A percentile compares a stretch with the other conserved stretches of the same genome.
These are phyloP conservation scores for Autographa pulchrina DNA, from an alignment of 2,888 invertebrate genomes.

Conservation along the genomic window DNA sequence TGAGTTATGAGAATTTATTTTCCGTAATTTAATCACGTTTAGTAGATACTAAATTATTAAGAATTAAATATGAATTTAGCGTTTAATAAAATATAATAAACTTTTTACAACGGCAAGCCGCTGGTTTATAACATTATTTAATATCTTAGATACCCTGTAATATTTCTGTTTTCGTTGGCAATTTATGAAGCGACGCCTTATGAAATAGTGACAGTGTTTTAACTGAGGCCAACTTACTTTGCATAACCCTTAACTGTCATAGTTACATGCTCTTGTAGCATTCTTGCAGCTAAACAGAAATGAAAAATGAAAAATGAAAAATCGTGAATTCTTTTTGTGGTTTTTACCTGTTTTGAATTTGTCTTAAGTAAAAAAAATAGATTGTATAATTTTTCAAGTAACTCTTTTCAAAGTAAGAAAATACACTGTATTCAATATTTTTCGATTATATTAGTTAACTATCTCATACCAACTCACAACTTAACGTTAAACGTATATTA, in stretches of 20 bases:
- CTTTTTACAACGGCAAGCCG: constrained; percentile 11
- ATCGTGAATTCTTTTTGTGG: too few species aligned
- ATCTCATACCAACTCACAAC: neutral
- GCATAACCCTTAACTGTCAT: constrained; percentile 29
- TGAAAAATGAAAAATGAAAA: neutral
- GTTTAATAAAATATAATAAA: constrained; percentile 38
- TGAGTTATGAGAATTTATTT: too few species aligned
- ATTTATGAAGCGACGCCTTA: constrained; percentile 41
- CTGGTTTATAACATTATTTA: constrained; percentile 31
- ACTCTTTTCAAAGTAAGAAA: too few species aligned
- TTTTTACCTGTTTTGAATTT: neutral
- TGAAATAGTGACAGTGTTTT: constrained; percentile 45
- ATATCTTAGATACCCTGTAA: constrained; percentile 30
- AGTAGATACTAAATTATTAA: neutral
- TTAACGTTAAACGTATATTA: neutral
- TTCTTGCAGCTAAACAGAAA: constrained; percentile 17
- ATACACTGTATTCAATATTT: too few species aligned
- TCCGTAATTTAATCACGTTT: neutral
- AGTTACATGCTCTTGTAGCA: too few species aligned
- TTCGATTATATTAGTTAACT: too few species aligned
- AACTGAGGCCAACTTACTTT: constrained; percentile 35
- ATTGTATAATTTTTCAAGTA: too few species aligned
- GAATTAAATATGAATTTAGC: constrained; percentile 5
- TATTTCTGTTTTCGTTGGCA: constrained; percentile 34
- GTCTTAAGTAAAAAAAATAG: too few species aligned